phyloP scores from a whole-genome alignment of 2,797 vertebrate species.

The Ammospiza maritima region DNA sequence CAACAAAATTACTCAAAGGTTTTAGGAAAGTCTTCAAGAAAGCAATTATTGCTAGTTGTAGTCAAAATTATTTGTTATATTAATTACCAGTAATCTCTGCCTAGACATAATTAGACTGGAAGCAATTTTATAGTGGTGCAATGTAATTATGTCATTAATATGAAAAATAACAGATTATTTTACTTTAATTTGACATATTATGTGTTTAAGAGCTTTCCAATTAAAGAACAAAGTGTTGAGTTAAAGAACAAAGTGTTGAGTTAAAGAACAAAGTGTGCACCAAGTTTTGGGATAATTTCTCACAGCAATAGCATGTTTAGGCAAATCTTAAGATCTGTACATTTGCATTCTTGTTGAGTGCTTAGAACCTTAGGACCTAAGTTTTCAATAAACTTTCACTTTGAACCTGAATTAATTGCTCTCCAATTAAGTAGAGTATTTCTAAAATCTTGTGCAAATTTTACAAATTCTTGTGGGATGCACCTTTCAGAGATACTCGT shows the following conservation, averaged over 20 bases:
- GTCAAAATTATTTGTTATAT: constrained; percentile 73
- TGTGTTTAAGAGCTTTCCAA: constrained; percentile 22
- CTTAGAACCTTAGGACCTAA: background rate
- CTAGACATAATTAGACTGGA: constrained; percentile 61
- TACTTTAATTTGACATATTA: constrained; percentile 49
- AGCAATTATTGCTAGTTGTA: constrained; percentile 58
- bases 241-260: background rate
- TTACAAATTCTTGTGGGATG: background rate
- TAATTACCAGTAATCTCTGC: constrained; percentile 58
- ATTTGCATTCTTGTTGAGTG: background rate
- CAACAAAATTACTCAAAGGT: constrained; percentile 60
- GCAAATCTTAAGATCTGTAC: background rate
- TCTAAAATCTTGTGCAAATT: background rate
- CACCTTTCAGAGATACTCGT: background rate
- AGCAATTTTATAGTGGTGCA: constrained; percentile 52
- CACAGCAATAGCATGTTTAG: background rate
- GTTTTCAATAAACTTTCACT: background rate
- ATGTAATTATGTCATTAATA: constrained; percentile 70
- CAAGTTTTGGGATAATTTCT: background rate
- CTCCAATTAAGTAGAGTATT: background rate
- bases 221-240: background rate
- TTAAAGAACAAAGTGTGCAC: background rate
- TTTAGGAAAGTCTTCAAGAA: constrained; percentile 65
- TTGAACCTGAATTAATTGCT: background rate
- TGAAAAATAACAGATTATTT: constrained; percentile 59